phyloP scores from a whole-genome alignment of 2,797 vertebrate species.

The Sebastes trivittatus region DNA sequence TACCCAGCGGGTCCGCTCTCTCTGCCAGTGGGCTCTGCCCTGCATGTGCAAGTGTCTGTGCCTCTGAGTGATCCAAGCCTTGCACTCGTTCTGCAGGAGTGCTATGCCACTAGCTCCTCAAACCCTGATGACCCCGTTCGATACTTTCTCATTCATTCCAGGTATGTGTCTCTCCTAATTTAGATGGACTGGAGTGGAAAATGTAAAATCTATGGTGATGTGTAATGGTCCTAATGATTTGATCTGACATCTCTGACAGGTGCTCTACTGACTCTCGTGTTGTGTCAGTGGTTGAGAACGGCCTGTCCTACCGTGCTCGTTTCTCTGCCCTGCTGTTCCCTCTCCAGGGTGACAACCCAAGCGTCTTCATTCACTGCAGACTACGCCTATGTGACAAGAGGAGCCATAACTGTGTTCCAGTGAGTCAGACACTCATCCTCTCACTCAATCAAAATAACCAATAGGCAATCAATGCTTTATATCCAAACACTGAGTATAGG shows the following conservation, averaged over 20 bases:
- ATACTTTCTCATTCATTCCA: slow-evolving; percentile 18
- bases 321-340: slow-evolving; percentile 76
- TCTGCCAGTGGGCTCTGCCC: too few species aligned
- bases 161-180: slow-evolving; percentile 39
- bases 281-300: slow-evolving; percentile 66
- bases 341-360: slow-evolving; percentile 58
- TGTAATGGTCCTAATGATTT: not conserved
- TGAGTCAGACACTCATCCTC: slow-evolving; percentile 29
- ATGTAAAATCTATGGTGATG: not conserved
- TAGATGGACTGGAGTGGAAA: not conserved
- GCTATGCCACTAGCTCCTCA: too few species aligned
- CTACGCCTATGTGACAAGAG: slow-evolving; percentile 67
- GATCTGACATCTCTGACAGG: slow-evolving; percentile 32
- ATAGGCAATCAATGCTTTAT: not conserved
- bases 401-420: slow-evolving; percentile 55
- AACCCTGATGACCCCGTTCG: too few species aligned
- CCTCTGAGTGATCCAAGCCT: too few species aligned
- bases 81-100: too few species aligned
- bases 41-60: too few species aligned
- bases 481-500: not conserved
- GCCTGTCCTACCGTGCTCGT: slow-evolving; percentile 52
- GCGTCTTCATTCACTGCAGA: slow-evolving; percentile 74
- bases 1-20: too few species aligned
- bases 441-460: not conserved
- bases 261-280: slow-evolving; percentile 67